Percentiles rank a stretch among this genome's conserved stretches.
Evolutionary conservation across 2,888 invertebrate species (phyloP).

Genomic region (Aphrophora alni): DNA sequence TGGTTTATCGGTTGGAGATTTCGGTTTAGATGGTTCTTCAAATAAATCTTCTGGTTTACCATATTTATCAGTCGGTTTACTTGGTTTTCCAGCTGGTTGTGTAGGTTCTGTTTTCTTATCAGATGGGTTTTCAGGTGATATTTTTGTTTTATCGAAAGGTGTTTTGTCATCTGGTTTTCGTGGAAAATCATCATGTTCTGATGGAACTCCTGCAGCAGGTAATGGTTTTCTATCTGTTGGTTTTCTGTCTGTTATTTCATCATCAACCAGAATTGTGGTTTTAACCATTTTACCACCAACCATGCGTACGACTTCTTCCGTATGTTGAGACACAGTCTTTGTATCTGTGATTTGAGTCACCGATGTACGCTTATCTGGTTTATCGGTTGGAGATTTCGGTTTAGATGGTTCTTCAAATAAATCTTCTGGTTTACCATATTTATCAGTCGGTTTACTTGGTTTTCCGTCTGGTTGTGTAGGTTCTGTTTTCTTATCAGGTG

Average conservation of each 20-base stretch:
- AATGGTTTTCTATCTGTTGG: constrained; percentile 13
- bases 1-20: not conserved
- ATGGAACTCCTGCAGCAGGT: constrained; percentile 32
- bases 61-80: constrained; percentile 11
- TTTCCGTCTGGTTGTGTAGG: not conserved
- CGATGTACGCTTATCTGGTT: not conserved
- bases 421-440: constrained; percentile 19
- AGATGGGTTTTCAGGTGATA: too few species aligned
- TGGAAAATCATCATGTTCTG: not conserved
- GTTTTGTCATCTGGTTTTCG: too few species aligned
- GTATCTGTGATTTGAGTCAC: not conserved
- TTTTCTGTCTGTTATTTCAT: not conserved
- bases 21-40: not conserved
- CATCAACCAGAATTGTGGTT: constrained; percentile 7
- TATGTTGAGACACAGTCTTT: not conserved
- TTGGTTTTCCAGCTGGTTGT: constrained; percentile 8
- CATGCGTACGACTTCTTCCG: constrained; percentile 13
- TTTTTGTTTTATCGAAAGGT: too few species aligned
- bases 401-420: not conserved
- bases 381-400: not conserved
- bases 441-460: constrained; percentile 23
- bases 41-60: constrained; percentile 25
- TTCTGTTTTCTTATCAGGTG: not conserved
- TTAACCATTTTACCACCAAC: constrained; percentile 26
- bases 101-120: too few species aligned